Conservation (phyloP, 2,113 vertebrate species). For the Phasianus colchicus region DNA sequence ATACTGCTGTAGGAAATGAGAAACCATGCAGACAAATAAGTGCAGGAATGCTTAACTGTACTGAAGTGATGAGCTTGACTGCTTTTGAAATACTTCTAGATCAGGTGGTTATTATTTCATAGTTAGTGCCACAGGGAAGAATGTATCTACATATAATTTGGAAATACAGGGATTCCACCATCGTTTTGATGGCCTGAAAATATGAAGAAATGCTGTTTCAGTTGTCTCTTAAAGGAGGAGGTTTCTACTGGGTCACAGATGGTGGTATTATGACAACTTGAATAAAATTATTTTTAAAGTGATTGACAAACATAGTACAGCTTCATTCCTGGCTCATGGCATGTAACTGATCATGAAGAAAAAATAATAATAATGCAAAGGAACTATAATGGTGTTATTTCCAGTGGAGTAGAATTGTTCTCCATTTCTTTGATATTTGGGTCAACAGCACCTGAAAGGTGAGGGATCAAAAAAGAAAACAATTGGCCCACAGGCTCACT, state of each 20-base stretch:
- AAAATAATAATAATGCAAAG: not conserved
- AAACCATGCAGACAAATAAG: not conserved
- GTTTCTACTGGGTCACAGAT: not conserved
- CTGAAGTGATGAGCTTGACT: not conserved
- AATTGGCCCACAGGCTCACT: not conserved
- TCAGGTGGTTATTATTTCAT: not conserved
- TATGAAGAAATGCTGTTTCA: not conserved
- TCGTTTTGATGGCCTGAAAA: not conserved
- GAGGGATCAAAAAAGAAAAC: not conserved
- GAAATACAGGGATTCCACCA: not conserved
- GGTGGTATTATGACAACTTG: not conserved
- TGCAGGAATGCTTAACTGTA: not conserved
- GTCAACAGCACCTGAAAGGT: not conserved
- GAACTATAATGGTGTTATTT: not conserved
- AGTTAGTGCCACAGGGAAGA: not conserved
- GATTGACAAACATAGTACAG: constrained; percentile 11
- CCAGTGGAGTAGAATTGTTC: not conserved
- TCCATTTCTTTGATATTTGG: not conserved
- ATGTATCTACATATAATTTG: not conserved
- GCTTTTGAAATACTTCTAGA: not conserved
- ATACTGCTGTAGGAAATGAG: not conserved
- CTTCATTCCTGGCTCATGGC: not conserved
- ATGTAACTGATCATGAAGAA: not conserved
- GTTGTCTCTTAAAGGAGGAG: not conserved
- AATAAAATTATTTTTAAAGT: not conserved